A percentile compares a stretch with the other conserved stretches of the same genome.
phyloP scores from a whole-genome alignment of 2,888 invertebrate species.

The Drosophila neoperkinsi region DNA sequence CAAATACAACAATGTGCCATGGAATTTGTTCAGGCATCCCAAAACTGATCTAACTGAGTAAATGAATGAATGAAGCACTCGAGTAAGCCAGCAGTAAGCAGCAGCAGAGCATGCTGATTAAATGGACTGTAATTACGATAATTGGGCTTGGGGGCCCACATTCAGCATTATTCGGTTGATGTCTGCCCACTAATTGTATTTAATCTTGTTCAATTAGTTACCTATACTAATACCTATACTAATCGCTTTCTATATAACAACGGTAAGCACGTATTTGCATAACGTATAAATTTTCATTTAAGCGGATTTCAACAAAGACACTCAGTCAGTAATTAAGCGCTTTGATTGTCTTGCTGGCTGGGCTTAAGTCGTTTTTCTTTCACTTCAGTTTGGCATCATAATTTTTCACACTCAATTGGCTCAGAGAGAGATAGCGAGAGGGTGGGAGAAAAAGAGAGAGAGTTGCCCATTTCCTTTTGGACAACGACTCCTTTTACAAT shows the following conservation, averaged over 20 bases:
- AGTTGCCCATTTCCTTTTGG: slow-evolving; percentile 17
- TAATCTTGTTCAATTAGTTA: slow-evolving; percentile 54
- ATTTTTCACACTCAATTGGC: slow-evolving; percentile 79
- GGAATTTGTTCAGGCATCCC: not conserved
- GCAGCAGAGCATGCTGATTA: slow-evolving; percentile 1
- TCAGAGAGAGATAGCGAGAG: not conserved
- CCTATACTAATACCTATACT: slow-evolving; percentile 13
- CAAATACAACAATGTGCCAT: slow-evolving; percentile 8
- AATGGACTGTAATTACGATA: slow-evolving; percentile 42
- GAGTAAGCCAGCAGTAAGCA: not conserved
- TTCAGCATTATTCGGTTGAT: slow-evolving; percentile 20
- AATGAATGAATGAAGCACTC: not conserved
- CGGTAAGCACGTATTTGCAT: slow-evolving; percentile 47
- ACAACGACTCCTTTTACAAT: slow-evolving; percentile 4
- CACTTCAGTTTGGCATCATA: slow-evolving; percentile 55
- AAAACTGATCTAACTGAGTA: not conserved
- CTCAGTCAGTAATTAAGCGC: slow-evolving; percentile 61
- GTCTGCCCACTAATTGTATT: slow-evolving; percentile 43
- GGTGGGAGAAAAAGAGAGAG: not conserved
- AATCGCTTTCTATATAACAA: slow-evolving; percentile 13
- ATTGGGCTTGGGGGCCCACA: slow-evolving; percentile 35
- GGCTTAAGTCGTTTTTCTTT: slow-evolving; percentile 35
- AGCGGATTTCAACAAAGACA: slow-evolving; percentile 51
- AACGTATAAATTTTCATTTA: slow-evolving; percentile 59
- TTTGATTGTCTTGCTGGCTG: slow-evolving; percentile 53